These are phyloP conservation scores for Neuroscelio doddi DNA, from an alignment of 2,888 invertebrate genomes.

Conservation along the genomic window DNA sequence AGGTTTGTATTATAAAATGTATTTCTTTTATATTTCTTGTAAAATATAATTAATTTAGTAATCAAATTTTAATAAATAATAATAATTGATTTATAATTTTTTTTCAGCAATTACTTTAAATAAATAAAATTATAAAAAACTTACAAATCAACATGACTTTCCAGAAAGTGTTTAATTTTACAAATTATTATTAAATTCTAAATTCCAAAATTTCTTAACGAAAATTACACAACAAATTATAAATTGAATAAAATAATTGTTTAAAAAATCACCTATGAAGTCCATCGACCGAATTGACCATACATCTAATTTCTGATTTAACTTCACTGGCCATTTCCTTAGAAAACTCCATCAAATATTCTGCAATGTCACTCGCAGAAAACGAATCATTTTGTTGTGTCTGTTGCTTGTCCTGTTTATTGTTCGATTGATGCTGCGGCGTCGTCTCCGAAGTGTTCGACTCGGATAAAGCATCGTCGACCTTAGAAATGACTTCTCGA, in stretches of 20 bases:
- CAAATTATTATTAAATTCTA: no score
- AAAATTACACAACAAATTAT: not conserved
- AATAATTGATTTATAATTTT: no score
- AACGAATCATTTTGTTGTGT: constrained; percentile 76
- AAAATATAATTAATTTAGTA: no score
- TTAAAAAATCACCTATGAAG: constrained; percentile 64
- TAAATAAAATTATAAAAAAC: no score
- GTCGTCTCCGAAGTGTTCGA: constrained; percentile 76
- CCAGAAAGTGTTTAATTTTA: no score
- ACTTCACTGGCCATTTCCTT: constrained; percentile 86
- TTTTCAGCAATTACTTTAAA: no score
- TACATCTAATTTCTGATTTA: constrained; percentile 79
- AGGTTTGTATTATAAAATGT: no score
- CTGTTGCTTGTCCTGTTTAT: constrained; percentile 44
- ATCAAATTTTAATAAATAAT: no score
- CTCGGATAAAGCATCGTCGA: constrained; percentile 84
- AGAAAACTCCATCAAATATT: constrained; percentile 85
- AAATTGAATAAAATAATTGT: not conserved
- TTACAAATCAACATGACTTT: no score
- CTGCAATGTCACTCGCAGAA: constrained; percentile 83
- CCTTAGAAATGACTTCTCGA: constrained; percentile 84
- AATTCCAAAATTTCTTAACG: not conserved
- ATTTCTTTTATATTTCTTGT: no score
- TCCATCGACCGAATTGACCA: constrained; percentile 79
- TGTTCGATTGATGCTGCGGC: constrained; percentile 64